These are phyloP conservation scores for Agonopterix arenella DNA, from an alignment of 2,888 invertebrate genomes.

Conservation along the genomic window DNA sequence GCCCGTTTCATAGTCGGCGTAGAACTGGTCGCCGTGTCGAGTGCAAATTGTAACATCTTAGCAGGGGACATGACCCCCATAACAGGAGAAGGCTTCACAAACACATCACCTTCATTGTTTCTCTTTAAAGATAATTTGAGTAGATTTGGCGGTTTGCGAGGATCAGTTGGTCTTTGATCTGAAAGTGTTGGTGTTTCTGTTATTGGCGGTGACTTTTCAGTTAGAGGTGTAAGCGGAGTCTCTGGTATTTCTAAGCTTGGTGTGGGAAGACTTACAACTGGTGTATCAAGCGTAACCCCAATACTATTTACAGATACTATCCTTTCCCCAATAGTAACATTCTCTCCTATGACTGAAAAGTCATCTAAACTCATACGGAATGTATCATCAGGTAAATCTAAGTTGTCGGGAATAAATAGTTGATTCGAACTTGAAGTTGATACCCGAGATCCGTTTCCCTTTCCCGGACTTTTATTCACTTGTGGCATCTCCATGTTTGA, in stretches of 20 bases:
- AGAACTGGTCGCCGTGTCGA: slow-evolving; percentile 42
- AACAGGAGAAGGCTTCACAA: slow-evolving; percentile 59
- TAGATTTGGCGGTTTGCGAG: slow-evolving; percentile 31
- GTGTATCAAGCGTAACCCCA: slow-evolving; percentile 22
- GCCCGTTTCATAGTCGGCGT: slow-evolving; percentile 70
- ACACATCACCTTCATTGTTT: slow-evolving; percentile 44
- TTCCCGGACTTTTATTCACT: slow-evolving; percentile 24
- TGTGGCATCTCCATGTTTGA: slow-evolving; percentile 41
- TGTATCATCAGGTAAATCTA: slow-evolving; percentile 57
- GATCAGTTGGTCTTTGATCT: slow-evolving; percentile 17
- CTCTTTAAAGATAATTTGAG: slow-evolving; percentile 48
- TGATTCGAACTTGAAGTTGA: slow-evolving; percentile 46
- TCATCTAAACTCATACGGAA: slow-evolving; percentile 61
- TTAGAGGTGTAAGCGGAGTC: slow-evolving; percentile 22
- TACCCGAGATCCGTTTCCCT: slow-evolving; percentile 25
- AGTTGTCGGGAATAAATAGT: slow-evolving; percentile 43
- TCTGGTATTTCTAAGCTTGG: slow-evolving; percentile 16
- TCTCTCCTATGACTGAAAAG: slow-evolving; percentile 56
- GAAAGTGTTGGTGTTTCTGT: slow-evolving; percentile 37
- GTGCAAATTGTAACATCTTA: slow-evolving; percentile 63
- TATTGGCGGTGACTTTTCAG: slow-evolving; percentile 30
- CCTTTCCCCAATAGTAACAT: slow-evolving; percentile 53
- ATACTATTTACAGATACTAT: slow-evolving; percentile 36
- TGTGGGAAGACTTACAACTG: slow-evolving; percentile 21
- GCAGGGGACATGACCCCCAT: slow-evolving; percentile 64